These are phyloP conservation scores for Lacanobia oleracea DNA, from an alignment of 2,888 invertebrate genomes.

Conservation along the genomic window DNA sequence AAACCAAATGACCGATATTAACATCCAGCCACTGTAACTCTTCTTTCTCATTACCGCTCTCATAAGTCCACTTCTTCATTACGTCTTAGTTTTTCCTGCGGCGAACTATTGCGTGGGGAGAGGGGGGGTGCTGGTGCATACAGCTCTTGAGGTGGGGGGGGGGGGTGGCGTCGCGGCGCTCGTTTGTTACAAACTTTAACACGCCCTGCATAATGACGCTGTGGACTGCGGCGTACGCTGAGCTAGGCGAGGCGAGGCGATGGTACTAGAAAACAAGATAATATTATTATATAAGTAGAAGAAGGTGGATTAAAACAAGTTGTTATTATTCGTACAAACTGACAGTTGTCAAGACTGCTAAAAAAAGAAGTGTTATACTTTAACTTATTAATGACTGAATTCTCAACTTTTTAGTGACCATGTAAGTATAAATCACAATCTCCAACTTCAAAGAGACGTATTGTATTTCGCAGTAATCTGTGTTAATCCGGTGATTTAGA, in stretches of 20 bases:
- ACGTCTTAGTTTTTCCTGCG: slow-evolving; percentile 46
- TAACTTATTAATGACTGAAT: too few relatives aligned
- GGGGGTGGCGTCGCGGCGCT: slow-evolving; percentile 40
- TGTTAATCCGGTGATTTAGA: too few relatives aligned
- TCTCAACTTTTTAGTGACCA: too few relatives aligned
- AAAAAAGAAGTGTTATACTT: too few relatives aligned
- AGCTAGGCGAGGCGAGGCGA: slow-evolving; percentile 29
- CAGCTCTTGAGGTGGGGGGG: background rate
- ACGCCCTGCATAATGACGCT: slow-evolving; percentile 56
- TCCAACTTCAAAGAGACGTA: too few relatives aligned
- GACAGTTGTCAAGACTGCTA: too few relatives aligned
- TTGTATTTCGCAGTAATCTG: too few relatives aligned
- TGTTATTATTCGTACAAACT: too few relatives aligned
- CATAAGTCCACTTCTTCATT: slow-evolving; percentile 42
- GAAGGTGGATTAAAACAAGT: too few relatives aligned
- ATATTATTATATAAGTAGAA: too few relatives aligned
- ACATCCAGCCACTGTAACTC: background rate
- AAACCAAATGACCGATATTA: background rate
- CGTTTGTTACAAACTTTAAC: slow-evolving; percentile 61
- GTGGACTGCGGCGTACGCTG: background rate
- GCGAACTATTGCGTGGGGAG: slow-evolving; percentile 44
- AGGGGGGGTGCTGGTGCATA: background rate
- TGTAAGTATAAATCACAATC: too few relatives aligned
- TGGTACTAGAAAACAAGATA: too few relatives aligned
- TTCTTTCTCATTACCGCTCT: slow-evolving; percentile 29